Conservation (phyloP, 1,140 invertebrate species). For the Drosophila takahashii region DNA sequence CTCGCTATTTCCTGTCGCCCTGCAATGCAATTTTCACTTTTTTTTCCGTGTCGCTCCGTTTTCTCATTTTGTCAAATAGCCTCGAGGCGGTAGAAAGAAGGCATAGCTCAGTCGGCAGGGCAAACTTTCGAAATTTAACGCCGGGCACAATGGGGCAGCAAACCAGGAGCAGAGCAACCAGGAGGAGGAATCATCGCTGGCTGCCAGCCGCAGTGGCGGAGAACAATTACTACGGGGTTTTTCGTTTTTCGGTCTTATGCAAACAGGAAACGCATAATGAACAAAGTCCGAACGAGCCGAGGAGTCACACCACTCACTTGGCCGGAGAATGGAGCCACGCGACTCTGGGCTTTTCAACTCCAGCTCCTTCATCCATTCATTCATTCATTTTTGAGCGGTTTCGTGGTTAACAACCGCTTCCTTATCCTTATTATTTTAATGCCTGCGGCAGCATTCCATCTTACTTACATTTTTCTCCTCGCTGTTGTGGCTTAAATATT, state of each 20-base stretch:
- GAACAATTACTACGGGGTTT: conserved; percentile 65
- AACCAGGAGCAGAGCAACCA: conserved; percentile 1
- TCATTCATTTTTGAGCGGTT: conserved; percentile 82
- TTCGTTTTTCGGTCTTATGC: conserved; percentile 62
- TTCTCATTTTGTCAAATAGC: conserved; percentile 67
- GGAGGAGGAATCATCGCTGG: conserved; percentile 10
- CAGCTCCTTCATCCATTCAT: conserved; percentile 50
- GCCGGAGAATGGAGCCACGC: conserved; percentile 37
- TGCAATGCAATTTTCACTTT: conserved; percentile 57
- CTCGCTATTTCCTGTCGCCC: conserved; percentile 39
- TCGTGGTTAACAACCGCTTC: conserved; percentile 83
- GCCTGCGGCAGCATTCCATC: conserved; percentile 80
- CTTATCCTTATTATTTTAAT: conserved; percentile 83
- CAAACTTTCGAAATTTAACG: conserved; percentile 82
- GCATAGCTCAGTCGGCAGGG: conserved; percentile 32
- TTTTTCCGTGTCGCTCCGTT: conserved; percentile 34
- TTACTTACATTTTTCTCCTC: conserved; percentile 72
- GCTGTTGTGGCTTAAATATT: conserved; percentile 71
- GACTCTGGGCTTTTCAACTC: conserved; percentile 19
- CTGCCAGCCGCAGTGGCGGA: conserved; percentile 40
- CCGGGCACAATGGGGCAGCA: conserved; percentile 66
- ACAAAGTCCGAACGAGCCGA: conserved; percentile 57
- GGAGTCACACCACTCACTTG: conserved; percentile 56
- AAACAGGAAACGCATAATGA: conserved; percentile 83
- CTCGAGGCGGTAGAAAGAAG: conserved; percentile 24